Evolutionary conservation across 2,113 vertebrate species (phyloP).

Genomic region (Catharus bicknelli): DNA sequence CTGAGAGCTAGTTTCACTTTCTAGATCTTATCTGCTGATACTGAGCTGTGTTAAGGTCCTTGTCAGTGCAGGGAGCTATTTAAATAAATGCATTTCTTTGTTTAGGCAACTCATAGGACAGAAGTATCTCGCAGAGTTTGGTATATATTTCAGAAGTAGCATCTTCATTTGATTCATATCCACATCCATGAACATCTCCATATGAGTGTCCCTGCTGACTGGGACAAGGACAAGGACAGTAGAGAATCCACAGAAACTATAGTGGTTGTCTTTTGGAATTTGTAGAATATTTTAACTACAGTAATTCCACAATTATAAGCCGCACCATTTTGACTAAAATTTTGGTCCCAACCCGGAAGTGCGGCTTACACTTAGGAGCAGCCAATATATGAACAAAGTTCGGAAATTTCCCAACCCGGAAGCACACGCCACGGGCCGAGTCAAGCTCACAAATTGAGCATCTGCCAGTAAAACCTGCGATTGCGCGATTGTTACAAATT

Average conservation of each 20-base stretch:
- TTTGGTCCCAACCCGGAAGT: no score
- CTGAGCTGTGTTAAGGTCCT: not conserved
- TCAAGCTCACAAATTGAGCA: no score
- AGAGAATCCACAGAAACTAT: not conserved
- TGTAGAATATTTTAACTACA: not conserved
- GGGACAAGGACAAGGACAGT: not conserved
- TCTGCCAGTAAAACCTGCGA: no score
- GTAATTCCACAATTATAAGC: no score
- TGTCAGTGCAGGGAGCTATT: not conserved
- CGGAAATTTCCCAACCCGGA: no score
- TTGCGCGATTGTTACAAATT: no score
- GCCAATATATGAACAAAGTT: no score
- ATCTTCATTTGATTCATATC: not conserved
- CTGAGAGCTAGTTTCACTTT: not conserved
- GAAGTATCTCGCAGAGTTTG: not conserved
- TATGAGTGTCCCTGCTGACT: not conserved
- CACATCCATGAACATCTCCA: not conserved
- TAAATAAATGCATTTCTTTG: not conserved
- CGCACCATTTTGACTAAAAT: no score
- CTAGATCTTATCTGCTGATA: not conserved
- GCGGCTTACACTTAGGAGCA: no score
- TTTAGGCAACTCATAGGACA: constrained; percentile 7
- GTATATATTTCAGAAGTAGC: not conserved
- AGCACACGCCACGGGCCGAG: no score
- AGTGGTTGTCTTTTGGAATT: not conserved